Evolutionary conservation across 1,140 invertebrate genomes (phyloP).

Genomic region (Olivierus martensii): DNA sequence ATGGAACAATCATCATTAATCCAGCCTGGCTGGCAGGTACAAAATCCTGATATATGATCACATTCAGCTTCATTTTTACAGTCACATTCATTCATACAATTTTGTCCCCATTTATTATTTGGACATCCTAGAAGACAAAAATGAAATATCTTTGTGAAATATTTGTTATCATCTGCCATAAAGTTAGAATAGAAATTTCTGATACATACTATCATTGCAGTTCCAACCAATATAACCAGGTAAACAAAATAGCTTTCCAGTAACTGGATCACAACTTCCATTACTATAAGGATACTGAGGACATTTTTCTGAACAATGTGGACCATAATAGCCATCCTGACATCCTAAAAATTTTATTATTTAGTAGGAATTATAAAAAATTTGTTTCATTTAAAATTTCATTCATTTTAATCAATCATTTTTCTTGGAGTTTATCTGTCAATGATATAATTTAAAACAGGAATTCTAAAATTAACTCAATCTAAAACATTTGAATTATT

Average conservation of each 20-base stretch:
- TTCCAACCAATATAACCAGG: slow-evolving; percentile 12
- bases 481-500: no score
- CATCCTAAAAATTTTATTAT: slow-evolving; percentile 41
- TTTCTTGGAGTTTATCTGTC: no score
- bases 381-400: no score
- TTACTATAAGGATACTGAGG: slow-evolving; percentile 59
- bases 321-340: slow-evolving; percentile 60
- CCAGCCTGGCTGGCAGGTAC: slow-evolving; percentile 41
- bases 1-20: slow-evolving; percentile 37
- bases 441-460: no score
- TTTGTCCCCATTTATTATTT: slow-evolving; percentile 50
- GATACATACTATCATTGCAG: background rate
- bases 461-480: no score
- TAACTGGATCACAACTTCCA: slow-evolving; percentile 65
- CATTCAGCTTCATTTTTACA: slow-evolving; percentile 87
- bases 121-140: slow-evolving; percentile 58
- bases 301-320: slow-evolving; percentile 58
- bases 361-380: no score
- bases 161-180: slow-evolving; percentile 19
- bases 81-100: slow-evolving; percentile 65
- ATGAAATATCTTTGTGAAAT: no score
- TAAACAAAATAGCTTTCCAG: slow-evolving; percentile 38
- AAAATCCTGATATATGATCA: slow-evolving; percentile 55
- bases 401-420: no score
- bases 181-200: slow-evolving; percentile 42